Conservation (phyloP, 1,140 invertebrate genomes). For the Hylyphantes graminicola region DNA sequence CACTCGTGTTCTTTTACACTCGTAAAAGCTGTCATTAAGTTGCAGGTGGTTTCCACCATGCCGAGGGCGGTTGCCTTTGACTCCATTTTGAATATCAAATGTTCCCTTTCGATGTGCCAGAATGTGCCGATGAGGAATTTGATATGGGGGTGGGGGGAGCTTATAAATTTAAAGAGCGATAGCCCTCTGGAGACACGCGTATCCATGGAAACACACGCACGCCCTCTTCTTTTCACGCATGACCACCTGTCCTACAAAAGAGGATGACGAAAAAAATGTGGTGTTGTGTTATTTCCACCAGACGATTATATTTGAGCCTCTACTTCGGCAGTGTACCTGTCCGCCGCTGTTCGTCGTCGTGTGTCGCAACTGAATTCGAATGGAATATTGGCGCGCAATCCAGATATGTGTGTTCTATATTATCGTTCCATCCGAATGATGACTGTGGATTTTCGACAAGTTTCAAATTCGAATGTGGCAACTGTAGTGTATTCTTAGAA, state of each 20-base stretch:
- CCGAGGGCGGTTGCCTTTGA: neutral
- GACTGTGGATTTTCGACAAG: too few species aligned
- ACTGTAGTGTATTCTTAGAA: too few species aligned
- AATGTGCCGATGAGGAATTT: neutral
- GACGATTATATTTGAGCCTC: neutral
- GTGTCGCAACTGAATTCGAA: constrained; percentile 30
- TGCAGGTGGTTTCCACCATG: constrained; percentile 23
- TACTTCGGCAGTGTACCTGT: constrained; percentile 35
- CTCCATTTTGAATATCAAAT: constrained; percentile 9
- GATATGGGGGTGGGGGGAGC: neutral
- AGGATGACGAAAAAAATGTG: constrained; percentile 30
- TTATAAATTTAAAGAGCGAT: constrained; percentile 28
- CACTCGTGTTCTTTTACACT: neutral
- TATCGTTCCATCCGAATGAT: constrained; percentile 9
- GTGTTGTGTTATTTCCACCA: constrained; percentile 40
- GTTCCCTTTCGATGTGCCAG: neutral
- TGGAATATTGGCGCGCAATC: constrained; percentile 4
- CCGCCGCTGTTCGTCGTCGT: neutral
- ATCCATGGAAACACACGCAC: constrained; percentile 45
- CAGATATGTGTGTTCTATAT: neutral
- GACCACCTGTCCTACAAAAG: constrained; percentile 57
- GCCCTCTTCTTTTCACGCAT: constrained; percentile 43
- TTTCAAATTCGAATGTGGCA: too few species aligned
- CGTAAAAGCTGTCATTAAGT: constrained; percentile 11
- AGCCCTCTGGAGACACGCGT: constrained; percentile 42